Conservation (phyloP, 2,113 vertebrate species). For the Neogobius melanostomus region DNA sequence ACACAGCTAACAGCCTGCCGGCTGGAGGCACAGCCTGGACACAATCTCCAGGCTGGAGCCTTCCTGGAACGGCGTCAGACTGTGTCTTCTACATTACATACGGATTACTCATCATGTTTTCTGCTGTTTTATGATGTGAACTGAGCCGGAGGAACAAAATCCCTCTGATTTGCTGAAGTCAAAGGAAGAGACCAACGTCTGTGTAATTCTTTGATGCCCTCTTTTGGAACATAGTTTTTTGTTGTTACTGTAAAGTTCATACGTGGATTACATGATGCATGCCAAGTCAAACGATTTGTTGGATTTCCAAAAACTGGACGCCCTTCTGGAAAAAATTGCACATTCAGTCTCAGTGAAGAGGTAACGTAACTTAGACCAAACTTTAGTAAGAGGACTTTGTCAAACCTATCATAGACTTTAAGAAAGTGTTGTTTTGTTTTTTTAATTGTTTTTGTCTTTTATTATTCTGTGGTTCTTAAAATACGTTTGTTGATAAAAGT, state of each 20-base stretch:
- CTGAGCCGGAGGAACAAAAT: slow-evolving; percentile 55
- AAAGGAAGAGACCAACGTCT: slow-evolving; percentile 58
- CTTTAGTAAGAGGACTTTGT: slow-evolving; percentile 1
- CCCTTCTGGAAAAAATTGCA: slow-evolving; percentile 82
- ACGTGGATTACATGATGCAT: slow-evolving; percentile 83
- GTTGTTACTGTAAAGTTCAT: slow-evolving; percentile 65
- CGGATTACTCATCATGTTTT: slow-evolving; percentile 63
- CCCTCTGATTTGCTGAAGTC: slow-evolving; percentile 49
- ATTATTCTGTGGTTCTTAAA: not conserved
- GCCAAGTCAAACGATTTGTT: slow-evolving; percentile 81
- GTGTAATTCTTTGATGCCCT: slow-evolving; percentile 23
- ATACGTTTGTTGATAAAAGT: not conserved
- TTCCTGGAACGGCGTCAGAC: slow-evolving; percentile 48
- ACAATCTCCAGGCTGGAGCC: slow-evolving; percentile 43
- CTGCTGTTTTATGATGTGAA: slow-evolving; percentile 64
- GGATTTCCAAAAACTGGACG: slow-evolving; percentile 83
- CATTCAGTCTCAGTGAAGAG: slow-evolving; percentile 81
- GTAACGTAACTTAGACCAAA: slow-evolving; percentile 60
- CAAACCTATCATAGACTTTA: slow-evolving; percentile 2
- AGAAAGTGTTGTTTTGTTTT: no score
- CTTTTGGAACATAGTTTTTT: slow-evolving; percentile 44
- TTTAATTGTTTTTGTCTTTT: not conserved
- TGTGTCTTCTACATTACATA: slow-evolving; percentile 49
- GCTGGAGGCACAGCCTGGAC: slow-evolving; percentile 65
- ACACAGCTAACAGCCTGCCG: slow-evolving; percentile 79